phyloP scores from a whole-genome alignment of 2,113 vertebrate genomes.

The Hylia prasina region DNA sequence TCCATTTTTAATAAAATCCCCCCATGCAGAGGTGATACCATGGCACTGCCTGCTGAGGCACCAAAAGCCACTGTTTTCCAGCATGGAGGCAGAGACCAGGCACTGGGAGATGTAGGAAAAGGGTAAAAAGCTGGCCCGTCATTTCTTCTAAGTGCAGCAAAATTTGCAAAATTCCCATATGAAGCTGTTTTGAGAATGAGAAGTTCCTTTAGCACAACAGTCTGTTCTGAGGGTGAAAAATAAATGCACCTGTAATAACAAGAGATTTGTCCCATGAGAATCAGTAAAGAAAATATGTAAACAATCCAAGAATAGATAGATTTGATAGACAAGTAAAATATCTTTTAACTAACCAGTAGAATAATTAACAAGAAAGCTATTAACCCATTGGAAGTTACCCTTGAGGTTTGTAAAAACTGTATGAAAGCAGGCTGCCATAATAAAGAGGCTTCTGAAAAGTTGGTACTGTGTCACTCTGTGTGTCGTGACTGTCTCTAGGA shows the following conservation, averaged over 20 bases:
- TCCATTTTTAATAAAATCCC: fast-evolving
- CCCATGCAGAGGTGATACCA: fast-evolving
- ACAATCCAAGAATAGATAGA: background rate
- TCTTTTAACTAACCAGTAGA: background rate
- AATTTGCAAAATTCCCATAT: background rate
- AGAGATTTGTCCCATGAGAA: background rate
- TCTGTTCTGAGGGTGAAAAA: background rate
- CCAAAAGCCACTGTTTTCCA: background rate
- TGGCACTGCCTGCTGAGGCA: fast-evolving
- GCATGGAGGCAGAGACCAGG: background rate
- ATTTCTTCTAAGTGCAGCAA: background rate
- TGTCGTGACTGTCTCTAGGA: background rate
- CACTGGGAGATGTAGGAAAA: background rate
- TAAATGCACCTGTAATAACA: background rate
- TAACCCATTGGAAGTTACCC: background rate
- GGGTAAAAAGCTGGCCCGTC: background rate
- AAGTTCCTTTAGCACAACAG: background rate
- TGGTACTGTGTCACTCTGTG: background rate
- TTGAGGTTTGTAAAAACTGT: background rate
- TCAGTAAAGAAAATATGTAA: background rate
- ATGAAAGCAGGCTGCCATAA: background rate
- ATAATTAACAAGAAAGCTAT: background rate
- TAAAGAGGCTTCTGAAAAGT: background rate
- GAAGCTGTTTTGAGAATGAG: background rate
- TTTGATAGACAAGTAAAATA: background rate